These are phyloP conservation scores for Columbina picui DNA, from an alignment of 2,113 vertebrate species.

Conservation along the genomic window DNA sequence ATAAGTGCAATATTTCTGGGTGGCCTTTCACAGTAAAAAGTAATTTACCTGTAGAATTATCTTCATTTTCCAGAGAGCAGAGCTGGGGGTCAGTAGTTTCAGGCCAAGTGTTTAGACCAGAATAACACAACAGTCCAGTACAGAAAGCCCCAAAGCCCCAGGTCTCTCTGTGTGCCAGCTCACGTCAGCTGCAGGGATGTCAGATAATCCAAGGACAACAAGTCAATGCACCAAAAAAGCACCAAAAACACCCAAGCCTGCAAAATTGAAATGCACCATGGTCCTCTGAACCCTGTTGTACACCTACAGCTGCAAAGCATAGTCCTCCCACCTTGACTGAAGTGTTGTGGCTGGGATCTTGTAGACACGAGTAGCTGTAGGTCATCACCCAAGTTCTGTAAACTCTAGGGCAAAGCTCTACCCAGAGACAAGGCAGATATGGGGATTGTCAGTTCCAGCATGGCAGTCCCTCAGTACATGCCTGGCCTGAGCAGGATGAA, in stretches of 20 bases:
- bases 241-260: not conserved
- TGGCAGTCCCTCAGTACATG: too few relatives aligned
- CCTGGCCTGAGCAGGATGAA: not conserved
- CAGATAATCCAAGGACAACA: not conserved
- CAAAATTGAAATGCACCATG: not conserved
- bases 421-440: not conserved
- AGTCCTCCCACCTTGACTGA: not conserved
- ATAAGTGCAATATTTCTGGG: not conserved
- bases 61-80: not conserved
- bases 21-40: not conserved
- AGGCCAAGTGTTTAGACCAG: not conserved
- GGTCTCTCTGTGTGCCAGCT: not conserved
- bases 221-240: not conserved
- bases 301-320: accelerated
- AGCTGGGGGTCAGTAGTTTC: not conserved
- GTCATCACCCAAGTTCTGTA: not conserved
- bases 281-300: not conserved
- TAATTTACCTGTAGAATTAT: not conserved
- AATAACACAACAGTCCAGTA: not conserved
- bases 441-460: not conserved
- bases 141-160: not conserved
- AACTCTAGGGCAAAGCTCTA: not conserved
- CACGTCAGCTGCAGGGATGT: not conserved
- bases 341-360: too few relatives aligned
- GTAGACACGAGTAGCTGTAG: not conserved